Base-by-base conservation (phyloP, 2,797 vertebrate species). In the Acipenser ruthenus region DNA sequence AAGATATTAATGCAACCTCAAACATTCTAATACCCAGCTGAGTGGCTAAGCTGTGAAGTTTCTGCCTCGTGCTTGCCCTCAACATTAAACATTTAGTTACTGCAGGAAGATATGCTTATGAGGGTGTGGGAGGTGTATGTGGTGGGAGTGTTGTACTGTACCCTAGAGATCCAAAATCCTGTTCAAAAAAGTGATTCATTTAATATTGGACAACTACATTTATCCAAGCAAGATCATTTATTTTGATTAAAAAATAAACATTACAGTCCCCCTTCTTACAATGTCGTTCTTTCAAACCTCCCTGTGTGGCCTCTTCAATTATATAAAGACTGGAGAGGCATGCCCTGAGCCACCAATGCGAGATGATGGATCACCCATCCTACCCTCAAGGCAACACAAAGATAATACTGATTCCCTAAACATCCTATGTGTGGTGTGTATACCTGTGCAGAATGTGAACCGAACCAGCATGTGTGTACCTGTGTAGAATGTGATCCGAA, bases 1-100 rank as follows among this genome's bases (percentile, higher is more conserved):
- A 62, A 62, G 60, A 18, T 18, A 62, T 62, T 62, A 62, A 62
- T 62, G 18, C 60, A 15, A 23, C 60, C 18, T 62, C 60, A 62
- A 47, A 62, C 60, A 62, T 48, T 37, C 8, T 62, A 62, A 62
- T 23, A 60, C 58, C 6, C 58, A 60, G 58, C 9, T 60, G 60
- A 62, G 15, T 8, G 60, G 15, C 10, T 8, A 8, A 7, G 18
- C 60, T 62, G 47, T 62, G 60, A 62, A 37, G 13, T 62, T n/a
- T 37, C 60, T 37, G 60, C 18, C 11, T 62, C 13, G 18, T 7
- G 8, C 47, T 62, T 37, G 18, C 60, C 60, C 60, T 10, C 1
- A 62, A 18, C 13, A 9, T 37, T 9, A 10, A 62, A 37, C 13
- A 62, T 37, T 62, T 62, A 62, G 13, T 62, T 37, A 37, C 60